Evolutionary conservation across 2,113 vertebrate species (phyloP).

Genomic region (Varanus salvator): DNA sequence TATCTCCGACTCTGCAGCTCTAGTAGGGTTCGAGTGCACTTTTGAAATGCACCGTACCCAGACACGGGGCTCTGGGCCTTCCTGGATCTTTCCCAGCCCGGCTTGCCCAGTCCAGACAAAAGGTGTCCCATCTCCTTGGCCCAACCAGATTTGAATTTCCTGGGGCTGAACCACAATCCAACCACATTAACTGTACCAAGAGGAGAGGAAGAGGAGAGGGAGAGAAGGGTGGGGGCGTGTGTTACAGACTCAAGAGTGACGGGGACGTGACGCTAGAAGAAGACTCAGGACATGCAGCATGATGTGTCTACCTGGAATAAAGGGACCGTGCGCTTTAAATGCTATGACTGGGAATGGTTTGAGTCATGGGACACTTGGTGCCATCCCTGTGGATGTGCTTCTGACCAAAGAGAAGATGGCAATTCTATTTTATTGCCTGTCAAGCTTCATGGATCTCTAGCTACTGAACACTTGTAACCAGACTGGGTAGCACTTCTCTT

Average conservation of each 20-base stretch:
- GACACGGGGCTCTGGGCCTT: neutral
- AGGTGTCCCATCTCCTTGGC: too few relatives aligned
- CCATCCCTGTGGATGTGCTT: neutral
- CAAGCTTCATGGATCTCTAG: neutral
- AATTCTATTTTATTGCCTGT: neutral
- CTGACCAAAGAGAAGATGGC: neutral
- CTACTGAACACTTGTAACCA: neutral
- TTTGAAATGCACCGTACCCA: too few relatives aligned
- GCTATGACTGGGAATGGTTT: neutral
- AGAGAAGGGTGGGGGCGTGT: neutral
- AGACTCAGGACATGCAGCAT: neutral
- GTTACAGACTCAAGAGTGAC: neutral
- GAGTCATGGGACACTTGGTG: neutral
- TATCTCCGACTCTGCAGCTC: neutral
- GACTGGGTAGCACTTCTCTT: neutral
- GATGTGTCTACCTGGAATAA: neutral
- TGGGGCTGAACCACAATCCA: neutral
- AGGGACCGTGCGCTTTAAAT: neutral
- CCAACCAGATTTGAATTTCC: neutral
- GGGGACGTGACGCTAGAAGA: neutral
- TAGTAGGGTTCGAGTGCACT: too few relatives aligned
- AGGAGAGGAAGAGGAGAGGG: neutral
- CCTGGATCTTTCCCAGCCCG: neutral
- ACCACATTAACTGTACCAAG: too few relatives aligned
- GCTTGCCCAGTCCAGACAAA: neutral